Evolutionary conservation across 2,888 invertebrate genomes (phyloP).

Genomic region (Norana najaformis): DNA sequence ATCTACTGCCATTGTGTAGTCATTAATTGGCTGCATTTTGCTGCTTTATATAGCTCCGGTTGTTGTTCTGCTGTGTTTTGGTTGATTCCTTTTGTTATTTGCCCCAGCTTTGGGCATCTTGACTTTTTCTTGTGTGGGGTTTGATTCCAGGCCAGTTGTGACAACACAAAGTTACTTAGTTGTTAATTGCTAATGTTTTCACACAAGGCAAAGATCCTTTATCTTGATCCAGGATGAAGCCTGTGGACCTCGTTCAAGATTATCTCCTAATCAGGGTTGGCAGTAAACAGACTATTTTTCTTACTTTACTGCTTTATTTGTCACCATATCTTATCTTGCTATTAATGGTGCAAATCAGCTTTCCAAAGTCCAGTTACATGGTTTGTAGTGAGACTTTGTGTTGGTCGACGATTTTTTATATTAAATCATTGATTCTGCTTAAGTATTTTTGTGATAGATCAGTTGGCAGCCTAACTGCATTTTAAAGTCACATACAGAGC

Average conservation of each 20-base stretch:
- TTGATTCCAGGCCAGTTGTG: background rate
- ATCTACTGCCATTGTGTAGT: background rate
- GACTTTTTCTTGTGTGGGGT: background rate
- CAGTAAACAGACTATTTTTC: constrained; percentile 2
- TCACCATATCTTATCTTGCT: background rate
- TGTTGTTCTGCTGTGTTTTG: background rate
- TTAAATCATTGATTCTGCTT: too few species aligned
- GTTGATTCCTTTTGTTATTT: background rate
- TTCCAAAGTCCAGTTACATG: constrained; percentile 2
- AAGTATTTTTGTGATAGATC: too few species aligned
- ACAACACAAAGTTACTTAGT: background rate
- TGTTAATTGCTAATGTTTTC: background rate
- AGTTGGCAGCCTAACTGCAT: background rate
- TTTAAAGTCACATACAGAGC: background rate
- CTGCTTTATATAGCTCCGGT: background rate
- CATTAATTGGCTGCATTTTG: background rate
- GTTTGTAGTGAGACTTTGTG: background rate
- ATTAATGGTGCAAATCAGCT: background rate
- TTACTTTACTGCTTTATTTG: background rate
- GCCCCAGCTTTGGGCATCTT: background rate
- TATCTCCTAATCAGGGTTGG: background rate
- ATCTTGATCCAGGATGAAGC: background rate
- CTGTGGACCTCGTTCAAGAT: background rate
- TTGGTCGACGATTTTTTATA: too few species aligned
- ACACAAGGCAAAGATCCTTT: background rate